Evolutionary conservation across 1,140 invertebrate genomes (phyloP).

Genomic region (Drosophila seguyi): DNA sequence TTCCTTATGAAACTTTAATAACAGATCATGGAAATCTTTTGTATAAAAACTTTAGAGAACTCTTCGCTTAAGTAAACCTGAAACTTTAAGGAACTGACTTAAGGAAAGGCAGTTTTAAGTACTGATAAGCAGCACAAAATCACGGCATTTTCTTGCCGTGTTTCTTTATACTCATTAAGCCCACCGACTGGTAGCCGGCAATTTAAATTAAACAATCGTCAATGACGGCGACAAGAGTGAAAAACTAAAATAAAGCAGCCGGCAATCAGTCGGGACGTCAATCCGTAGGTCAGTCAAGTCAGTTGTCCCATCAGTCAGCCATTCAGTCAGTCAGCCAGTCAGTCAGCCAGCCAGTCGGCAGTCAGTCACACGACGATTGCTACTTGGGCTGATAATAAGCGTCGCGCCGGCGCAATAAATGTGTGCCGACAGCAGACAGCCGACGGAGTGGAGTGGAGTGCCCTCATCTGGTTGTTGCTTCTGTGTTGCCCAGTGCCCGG

Average conservation of each 20-base stretch:
- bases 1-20: neutral
- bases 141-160: conserved; percentile 6
- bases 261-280: conserved; percentile 58
- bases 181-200: conserved; percentile 39
- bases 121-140: conserved; percentile 13
- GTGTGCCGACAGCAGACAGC: conserved; percentile 58
- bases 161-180: conserved; percentile 63
- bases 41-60: no score
- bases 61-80: neutral
- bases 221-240: conserved; percentile 77
- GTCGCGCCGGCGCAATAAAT: conserved; percentile 82
- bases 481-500: conserved; percentile 33
- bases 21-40: no score
- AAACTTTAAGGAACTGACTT: neutral
- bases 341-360: conserved; percentile 40
- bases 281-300: conserved; percentile 26
- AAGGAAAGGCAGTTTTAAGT: no score
- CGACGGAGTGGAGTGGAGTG: conserved; percentile 34
- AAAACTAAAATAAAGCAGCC: conserved; percentile 79
- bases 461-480: conserved; percentile 67
- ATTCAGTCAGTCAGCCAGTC: conserved; percentile 6
- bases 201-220: conserved; percentile 66
- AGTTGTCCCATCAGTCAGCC: conserved; percentile 5
- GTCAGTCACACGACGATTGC: conserved; percentile 68
- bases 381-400: conserved; percentile 75